phyloP scores from a whole-genome alignment of 2,113 vertebrate genomes.

The Nanorana parkeri region DNA sequence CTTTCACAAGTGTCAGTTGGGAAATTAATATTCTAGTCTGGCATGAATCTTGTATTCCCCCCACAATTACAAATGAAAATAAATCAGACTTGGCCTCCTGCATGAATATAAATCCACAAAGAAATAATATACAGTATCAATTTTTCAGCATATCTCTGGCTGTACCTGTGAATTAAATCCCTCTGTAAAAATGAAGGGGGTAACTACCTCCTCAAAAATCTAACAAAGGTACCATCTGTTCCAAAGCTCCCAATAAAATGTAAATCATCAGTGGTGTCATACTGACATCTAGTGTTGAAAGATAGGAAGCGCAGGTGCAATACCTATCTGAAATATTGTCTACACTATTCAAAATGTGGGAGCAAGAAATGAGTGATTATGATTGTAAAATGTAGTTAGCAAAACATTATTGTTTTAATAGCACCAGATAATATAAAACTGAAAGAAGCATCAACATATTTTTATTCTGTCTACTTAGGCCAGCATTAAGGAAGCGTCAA shows the following conservation, averaged over 20 bases:
- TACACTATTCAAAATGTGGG: not conserved
- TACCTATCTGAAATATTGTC: too few species aligned
- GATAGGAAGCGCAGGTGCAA: not conserved
- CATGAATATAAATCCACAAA: constrained; percentile 63
- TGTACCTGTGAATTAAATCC: constrained; percentile 68
- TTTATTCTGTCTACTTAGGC: too few species aligned
- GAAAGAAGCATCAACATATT: too few species aligned
- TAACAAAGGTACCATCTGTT: constrained; percentile 67
- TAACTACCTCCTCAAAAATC: constrained; percentile 64
- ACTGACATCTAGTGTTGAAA: constrained; percentile 65
- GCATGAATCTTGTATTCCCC: constrained; percentile 57
- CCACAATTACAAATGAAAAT: constrained; percentile 60
- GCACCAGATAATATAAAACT: too few species aligned
- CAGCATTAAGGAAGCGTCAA: too few species aligned
- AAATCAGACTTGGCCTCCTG: constrained; percentile 61
- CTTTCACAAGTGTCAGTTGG: constrained; percentile 37
- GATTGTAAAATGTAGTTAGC: too few species aligned
- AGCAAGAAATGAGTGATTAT: too few species aligned
- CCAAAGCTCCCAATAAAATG: not conserved
- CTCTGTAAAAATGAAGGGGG: constrained; percentile 64
- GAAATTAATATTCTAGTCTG: constrained; percentile 47
- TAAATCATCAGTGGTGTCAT: constrained; percentile 49
- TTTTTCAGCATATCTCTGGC: constrained; percentile 62
- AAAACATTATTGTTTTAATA: too few species aligned
- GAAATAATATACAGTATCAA: constrained; percentile 64